Percentiles rank a stretch among this genome's conserved stretches.
These are phyloP conservation scores for Dromaius novaehollandiae DNA, from an alignment of 2,113 vertebrate species.

Conservation along the genomic window DNA sequence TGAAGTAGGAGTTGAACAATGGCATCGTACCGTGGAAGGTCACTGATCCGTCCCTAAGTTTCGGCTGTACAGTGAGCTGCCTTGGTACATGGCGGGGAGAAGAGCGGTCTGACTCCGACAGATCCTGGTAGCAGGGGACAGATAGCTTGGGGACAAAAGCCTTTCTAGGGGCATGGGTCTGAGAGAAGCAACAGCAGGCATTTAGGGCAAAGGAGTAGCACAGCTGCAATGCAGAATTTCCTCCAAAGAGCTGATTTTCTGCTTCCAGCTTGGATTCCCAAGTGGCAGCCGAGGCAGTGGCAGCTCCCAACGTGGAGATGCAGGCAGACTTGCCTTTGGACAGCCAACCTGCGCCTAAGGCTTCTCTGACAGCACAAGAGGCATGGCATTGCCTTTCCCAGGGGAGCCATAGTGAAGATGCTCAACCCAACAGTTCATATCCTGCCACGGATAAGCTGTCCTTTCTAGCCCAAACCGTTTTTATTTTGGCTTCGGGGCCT, in stretches of 20 bases:
- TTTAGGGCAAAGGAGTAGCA: not conserved
- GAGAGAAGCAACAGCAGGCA: not conserved
- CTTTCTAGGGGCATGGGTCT: not conserved
- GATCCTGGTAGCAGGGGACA: accelerated
- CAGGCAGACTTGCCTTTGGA: not conserved
- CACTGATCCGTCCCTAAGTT: not conserved
- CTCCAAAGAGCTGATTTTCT: not conserved
- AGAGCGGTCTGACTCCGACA: not conserved
- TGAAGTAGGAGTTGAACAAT: not conserved
- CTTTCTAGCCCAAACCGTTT: not conserved
- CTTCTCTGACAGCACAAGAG: not conserved
- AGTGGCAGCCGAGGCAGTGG: accelerated
- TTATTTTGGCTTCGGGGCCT: not conserved
- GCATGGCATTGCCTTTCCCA: accelerated
- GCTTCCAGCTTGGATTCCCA: not conserved
- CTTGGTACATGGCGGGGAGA: not conserved
- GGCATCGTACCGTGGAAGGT: accelerated
- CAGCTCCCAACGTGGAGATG: not conserved
- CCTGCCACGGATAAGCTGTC: not conserved
- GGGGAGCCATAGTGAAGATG: accelerated
- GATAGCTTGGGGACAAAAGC: not conserved
- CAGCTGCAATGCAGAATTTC: not conserved
- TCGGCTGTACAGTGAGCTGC: accelerated
- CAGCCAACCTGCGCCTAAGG: accelerated
- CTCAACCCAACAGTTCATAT: accelerated